Conservation (phyloP, 2,888 invertebrate genomes). For the Pseudolycoriella hygida region DNA sequence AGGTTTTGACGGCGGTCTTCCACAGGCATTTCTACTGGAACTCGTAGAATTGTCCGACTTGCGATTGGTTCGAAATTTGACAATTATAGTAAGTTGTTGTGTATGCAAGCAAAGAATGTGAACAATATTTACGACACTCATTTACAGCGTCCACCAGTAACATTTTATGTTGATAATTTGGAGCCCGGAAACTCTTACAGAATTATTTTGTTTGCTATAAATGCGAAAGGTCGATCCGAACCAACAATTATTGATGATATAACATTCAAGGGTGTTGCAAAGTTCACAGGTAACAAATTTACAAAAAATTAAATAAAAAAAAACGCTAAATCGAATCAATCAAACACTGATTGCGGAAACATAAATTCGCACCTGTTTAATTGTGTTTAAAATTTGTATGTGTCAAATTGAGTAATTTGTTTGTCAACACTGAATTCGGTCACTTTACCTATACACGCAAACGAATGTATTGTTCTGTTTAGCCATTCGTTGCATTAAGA, state of each 20-base stretch:
- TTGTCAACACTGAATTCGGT: no score
- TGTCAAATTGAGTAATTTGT: no score
- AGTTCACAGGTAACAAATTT: slow-evolving; percentile 49
- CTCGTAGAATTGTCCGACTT: slow-evolving; percentile 53
- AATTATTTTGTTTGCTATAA: slow-evolving; percentile 68
- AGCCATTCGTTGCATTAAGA: no score
- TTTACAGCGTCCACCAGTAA: slow-evolving; percentile 24
- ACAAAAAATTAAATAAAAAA: no score
- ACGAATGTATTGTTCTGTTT: no score
- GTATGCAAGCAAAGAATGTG: neutral
- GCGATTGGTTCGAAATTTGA: slow-evolving; percentile 29
- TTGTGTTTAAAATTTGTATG: no score
- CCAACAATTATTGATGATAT: slow-evolving; percentile 68
- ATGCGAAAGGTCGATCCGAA: slow-evolving; percentile 75
- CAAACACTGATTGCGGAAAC: no score
- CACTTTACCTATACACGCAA: no score
- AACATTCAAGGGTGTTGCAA: slow-evolving; percentile 70
- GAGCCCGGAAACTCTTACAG: slow-evolving; percentile 61
- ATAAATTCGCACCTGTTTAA: no score
- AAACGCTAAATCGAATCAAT: no score
- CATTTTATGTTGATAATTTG: slow-evolving; percentile 31
- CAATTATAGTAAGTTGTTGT: slow-evolving; percentile 21
- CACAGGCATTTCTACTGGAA: slow-evolving; percentile 72
- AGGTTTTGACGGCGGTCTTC: slow-evolving; percentile 74
- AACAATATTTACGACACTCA: slow-evolving; percentile 1